Base-by-base conservation (phyloP, 2,113 vertebrate genomes). In the Ctenodactylus gundi region DNA sequence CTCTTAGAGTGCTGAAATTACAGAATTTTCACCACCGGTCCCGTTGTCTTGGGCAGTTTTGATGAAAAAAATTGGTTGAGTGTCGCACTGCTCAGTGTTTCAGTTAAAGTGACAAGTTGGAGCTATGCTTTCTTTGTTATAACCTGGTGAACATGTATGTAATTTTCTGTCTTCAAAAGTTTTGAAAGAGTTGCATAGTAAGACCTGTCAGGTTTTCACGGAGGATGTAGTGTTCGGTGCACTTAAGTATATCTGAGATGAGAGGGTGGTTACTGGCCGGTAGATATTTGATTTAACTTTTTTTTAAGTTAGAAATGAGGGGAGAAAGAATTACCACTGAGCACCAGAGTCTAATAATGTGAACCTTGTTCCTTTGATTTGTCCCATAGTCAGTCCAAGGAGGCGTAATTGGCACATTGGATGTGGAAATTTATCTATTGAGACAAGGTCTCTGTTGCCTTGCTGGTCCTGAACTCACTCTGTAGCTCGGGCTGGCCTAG, bases 241-340 rank as follows among this genome's bases (percentile, higher is more conserved):
- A 68, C 0, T 46, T 91, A 39, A 7, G 29, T 90, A 25, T 67
- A 29, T 53, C 21, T 51, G 87, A 84, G 73, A 25, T n/a, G 55
- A 23, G 12, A 36, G 7, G 23, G 4, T 5, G 65, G n/a, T 90
- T 29, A 72, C 31, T 60, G 41, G 67, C 82, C 57, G 67, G 62
- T 94, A 67, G 76, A 1, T 65, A 36, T 70, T 91, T 75, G 39
- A 70, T 75, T 75, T 70, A 58, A 73, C 9, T 1, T 83, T 81
- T 90, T 49, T 4, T 85, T 64, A 77, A 58, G 70, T 80, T 92
- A 88, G 88, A 85, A 84, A 81, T 85, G 25, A 62, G 62, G 46
- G 62, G 89, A 17, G 36, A 90, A 49, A 70, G 25, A 20, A 34
- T 81, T 68, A 29, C 88, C 46, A 65, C 31, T 39, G 55, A 82